phyloP scores from a whole-genome alignment of 2,797 vertebrate genomes.

The Micromesistius poutassou region DNA sequence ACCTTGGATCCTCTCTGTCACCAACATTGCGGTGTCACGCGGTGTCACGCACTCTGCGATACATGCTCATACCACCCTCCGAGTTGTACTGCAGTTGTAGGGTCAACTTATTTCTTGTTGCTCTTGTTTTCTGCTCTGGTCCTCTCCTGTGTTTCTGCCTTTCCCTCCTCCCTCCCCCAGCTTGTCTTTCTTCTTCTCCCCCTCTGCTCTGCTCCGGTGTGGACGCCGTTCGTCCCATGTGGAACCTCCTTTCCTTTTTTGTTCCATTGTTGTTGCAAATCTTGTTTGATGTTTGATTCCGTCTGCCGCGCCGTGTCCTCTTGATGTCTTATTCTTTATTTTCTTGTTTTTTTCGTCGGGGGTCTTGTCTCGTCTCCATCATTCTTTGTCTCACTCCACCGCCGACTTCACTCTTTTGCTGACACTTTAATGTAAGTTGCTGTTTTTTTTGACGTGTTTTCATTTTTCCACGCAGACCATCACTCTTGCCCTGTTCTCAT shows the following conservation, averaged over 20 bases:
- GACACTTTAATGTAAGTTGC: slow-evolving; percentile 3
- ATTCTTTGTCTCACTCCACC: slow-evolving; percentile 38
- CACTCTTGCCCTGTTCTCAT: background rate
- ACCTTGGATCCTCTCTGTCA: slow-evolving; percentile 20
- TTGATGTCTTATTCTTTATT: slow-evolving; percentile 61
- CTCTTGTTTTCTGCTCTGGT: too few relatives aligned
- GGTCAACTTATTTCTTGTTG: too few relatives aligned
- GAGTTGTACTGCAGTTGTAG: too few relatives aligned
- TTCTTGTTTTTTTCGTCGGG: slow-evolving; percentile 54
- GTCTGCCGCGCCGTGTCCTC: slow-evolving; percentile 16
- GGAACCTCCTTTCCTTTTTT: background rate
- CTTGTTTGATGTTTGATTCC: slow-evolving; percentile 54
- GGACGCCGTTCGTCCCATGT: background rate
- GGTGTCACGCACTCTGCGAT: slow-evolving; percentile 19
- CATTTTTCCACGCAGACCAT: background rate
- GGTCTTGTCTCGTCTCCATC: slow-evolving; percentile 39
- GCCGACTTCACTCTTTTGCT: slow-evolving; percentile 24
- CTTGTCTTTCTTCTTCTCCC: background rate
- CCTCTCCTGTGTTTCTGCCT: background rate
- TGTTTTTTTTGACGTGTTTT: background rate
- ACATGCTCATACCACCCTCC: background rate
- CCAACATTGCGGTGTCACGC: too few relatives aligned
- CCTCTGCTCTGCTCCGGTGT: background rate
- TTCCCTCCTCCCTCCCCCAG: background rate
- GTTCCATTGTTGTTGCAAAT: slow-evolving; percentile 16